A percentile compares a stretch with the other conserved stretches of the same genome.
Conservation (phyloP, 2,113 vertebrate species). For the Lethenteron camtschaticum region DNA sequence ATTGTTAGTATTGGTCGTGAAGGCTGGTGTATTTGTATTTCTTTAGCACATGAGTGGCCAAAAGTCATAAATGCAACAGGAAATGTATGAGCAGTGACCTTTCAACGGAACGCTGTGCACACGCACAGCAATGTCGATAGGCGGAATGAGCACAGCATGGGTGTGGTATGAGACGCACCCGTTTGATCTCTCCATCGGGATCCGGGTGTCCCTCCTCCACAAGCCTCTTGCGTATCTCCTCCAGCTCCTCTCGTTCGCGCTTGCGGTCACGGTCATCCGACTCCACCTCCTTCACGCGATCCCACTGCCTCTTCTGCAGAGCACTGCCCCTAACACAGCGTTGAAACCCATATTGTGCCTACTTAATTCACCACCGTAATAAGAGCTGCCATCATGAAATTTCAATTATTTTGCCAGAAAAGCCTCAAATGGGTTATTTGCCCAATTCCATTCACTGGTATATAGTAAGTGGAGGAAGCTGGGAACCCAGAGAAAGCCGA, state of each 20-base stretch:
- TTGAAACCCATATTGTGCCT: too few relatives aligned
- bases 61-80: too few relatives aligned
- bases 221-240: conserved; percentile 87
- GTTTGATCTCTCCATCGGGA: conserved; percentile 86
- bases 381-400: too few relatives aligned
- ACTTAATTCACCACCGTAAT: not conserved
- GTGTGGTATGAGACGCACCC: conserved; percentile 27
- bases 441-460: not conserved
- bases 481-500: not conserved
- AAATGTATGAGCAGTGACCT: too few relatives aligned
- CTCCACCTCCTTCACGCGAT: conserved; percentile 92
- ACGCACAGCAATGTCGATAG: too few relatives aligned
- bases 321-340: conserved; percentile 55
- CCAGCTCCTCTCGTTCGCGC: conserved; percentile 85
- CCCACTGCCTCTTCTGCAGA: conserved; percentile 84
- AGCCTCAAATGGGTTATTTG: not conserved
- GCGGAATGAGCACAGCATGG: too few relatives aligned
- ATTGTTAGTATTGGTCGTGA: not conserved
- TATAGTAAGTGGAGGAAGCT: not conserved
- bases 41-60: too few relatives aligned
- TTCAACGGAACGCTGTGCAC: too few relatives aligned
- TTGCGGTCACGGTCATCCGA: conserved; percentile 89
- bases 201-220: conserved; percentile 90
- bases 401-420: too few relatives aligned
- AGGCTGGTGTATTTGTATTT: too few relatives aligned